phyloP scores from a whole-genome alignment of 1,140 invertebrate genomes.

The Drosophila watanabei region DNA sequence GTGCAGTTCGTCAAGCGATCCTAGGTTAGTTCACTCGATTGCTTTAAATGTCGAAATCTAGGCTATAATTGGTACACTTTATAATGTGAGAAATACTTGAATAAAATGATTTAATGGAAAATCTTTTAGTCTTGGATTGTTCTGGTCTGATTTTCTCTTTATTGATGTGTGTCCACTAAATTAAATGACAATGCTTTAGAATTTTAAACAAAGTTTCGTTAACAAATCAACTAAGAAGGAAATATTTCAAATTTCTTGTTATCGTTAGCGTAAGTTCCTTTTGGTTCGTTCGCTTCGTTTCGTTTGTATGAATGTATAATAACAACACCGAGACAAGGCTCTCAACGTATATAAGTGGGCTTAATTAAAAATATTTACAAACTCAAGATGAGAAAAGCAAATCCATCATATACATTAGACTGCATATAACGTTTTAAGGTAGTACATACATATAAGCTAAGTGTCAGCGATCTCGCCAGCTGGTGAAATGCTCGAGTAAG shows the following conservation, averaged over 20 bases:
- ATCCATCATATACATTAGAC: slow-evolving; percentile 34
- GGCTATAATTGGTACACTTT: not conserved
- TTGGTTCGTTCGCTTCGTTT: slow-evolving; percentile 23
- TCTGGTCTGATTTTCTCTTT: slow-evolving; percentile 54
- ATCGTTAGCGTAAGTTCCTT: slow-evolving; percentile 31
- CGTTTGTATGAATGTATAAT: slow-evolving; percentile 59
- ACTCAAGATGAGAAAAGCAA: slow-evolving; percentile 44
- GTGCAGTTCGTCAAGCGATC: slow-evolving; percentile 70
- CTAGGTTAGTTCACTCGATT: not conserved
- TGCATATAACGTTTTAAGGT: slow-evolving; percentile 28
- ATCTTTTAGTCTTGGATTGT: not conserved
- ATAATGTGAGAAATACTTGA: not conserved
- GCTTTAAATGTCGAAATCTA: not conserved
- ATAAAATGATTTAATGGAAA: not conserved
- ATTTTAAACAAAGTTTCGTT: slow-evolving; percentile 46
- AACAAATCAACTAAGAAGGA: slow-evolving; percentile 58
- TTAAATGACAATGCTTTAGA: slow-evolving; percentile 37
- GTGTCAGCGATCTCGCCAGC: slow-evolving; percentile 31
- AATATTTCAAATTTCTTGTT: slow-evolving; percentile 52
- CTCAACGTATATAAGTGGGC: slow-evolving; percentile 40
- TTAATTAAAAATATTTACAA: slow-evolving; percentile 54
- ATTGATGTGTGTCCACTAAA: slow-evolving; percentile 63
- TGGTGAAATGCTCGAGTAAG: slow-evolving; percentile 41
- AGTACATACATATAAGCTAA: slow-evolving; percentile 30
- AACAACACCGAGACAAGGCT: slow-evolving; percentile 67